Evolutionary conservation across 2,113 vertebrate genomes (phyloP).

Genomic region (Reinhardtius hippoglossoides): DNA sequence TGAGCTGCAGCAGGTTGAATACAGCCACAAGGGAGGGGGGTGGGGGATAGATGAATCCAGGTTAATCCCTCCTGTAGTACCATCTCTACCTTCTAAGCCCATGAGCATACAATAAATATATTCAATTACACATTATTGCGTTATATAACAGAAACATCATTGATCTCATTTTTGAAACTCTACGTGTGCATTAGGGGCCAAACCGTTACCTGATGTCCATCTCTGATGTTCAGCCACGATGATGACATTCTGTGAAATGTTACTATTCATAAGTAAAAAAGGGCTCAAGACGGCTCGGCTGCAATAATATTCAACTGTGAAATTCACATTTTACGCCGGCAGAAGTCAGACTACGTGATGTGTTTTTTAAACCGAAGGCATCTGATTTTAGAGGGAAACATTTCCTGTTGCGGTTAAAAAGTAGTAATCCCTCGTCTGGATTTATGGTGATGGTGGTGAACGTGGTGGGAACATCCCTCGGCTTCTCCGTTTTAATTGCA

Average conservation of each 20-base stretch:
- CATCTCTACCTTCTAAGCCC: slow-evolving; percentile 32
- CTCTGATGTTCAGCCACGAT: slow-evolving; percentile 49
- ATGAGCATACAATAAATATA: slow-evolving; percentile 3
- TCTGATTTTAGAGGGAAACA: slow-evolving; percentile 28
- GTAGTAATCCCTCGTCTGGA: neutral
- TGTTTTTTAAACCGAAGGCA: slow-evolving; percentile 33
- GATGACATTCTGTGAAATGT: slow-evolving; percentile 72
- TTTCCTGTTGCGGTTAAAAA: slow-evolving; percentile 17
- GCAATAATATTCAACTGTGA: slow-evolving; percentile 47
- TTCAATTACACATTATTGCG: neutral
- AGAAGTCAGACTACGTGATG: slow-evolving; percentile 42
- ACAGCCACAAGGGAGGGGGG: neutral
- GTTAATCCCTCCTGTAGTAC: slow-evolving; percentile 46
- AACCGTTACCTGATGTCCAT: slow-evolving; percentile 41
- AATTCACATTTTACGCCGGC: slow-evolving; percentile 43
- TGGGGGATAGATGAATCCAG: slow-evolving; percentile 11
- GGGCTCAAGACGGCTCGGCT: slow-evolving; percentile 45
- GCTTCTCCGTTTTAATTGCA: neutral
- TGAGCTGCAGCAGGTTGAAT: slow-evolving; percentile 49
- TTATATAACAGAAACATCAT: slow-evolving; percentile 12
- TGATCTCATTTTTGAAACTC: neutral
- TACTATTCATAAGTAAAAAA: slow-evolving; percentile 62
- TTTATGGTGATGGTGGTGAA: neutral
- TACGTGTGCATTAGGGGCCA: neutral
- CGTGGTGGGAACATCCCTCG: neutral